Base-by-base conservation (phyloP, 2,888 invertebrate genomes). In the Drosophila imparisetae region DNA sequence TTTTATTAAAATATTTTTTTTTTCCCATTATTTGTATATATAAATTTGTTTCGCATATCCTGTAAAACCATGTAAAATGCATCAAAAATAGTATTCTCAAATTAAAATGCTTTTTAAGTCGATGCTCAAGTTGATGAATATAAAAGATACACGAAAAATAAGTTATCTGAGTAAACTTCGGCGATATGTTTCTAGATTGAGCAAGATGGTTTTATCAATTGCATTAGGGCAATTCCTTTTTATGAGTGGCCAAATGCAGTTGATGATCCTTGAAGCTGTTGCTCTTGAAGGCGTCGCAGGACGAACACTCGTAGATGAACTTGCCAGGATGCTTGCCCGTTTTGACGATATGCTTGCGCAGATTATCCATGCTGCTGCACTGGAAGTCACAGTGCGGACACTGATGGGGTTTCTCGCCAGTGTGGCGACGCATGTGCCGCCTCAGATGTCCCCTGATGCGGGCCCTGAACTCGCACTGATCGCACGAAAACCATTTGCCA, bases 331-430 rank as follows among this genome's bases (percentile, higher is more conserved):
- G 98, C 60, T 96, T 95, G 64, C 95, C 95, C 13, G 97, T 97
- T 40, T 95, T 95, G 1, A 97, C 93, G 2, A 97, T 95, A 93
- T 98, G 98, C 90, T 98, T 98, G 6, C 98, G 95, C 15, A 98
- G 94, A 92, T 98, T 98, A 92, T 98, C 98, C 96, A 97, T 92
- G 27, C 93, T 96, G 77, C 96, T 97, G 92, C 96, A 96, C 7
- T 95, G 95, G 86, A 96, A 96, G 32, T 93, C 87, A 91, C 98
- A 98, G 91, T 97, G 95, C 0, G 96, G 96, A 93, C 98, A 98
- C 61, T 94, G 94, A 93, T 96, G 98, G 0, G 98, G 98, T 91
- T 97, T 97, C 38, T 95, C 94, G 5, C 97, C 97, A 6, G 95
- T 96, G 92, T 98, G 98, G 10, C 75, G 67, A 30, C 96, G 94